Percentiles rank a stretch among this genome's conserved stretches.
phyloP scores from a whole-genome alignment of 2,113 vertebrate species.

The Suricata suricatta region DNA sequence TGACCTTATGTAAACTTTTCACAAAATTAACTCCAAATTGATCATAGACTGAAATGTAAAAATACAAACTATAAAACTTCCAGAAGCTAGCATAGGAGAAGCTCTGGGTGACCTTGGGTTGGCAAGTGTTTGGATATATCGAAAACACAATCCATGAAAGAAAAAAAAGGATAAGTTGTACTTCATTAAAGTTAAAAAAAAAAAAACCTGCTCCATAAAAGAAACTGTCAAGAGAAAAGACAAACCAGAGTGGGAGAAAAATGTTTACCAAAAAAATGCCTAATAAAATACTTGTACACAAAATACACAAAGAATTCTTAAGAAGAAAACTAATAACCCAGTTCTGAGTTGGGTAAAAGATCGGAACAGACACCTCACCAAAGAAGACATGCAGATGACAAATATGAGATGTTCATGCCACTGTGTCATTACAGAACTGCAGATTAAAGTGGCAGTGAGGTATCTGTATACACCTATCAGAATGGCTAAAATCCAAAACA shows the following conservation, averaged over 20 bases:
- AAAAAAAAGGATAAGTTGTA: background rate
- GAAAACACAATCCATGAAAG: background rate
- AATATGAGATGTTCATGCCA: background rate
- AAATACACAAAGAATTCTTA: background rate
- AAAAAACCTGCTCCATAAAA: background rate
- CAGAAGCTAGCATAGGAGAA: background rate
- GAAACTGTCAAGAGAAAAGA: background rate
- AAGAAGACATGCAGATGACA: background rate
- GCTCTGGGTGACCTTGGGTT: background rate
- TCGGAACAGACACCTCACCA: background rate
- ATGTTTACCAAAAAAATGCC: background rate
- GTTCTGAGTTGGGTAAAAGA: background rate
- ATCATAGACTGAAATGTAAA: background rate
- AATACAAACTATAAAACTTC: background rate
- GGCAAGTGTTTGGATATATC: background rate
- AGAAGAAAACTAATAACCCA: background rate
- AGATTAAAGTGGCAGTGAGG: background rate
- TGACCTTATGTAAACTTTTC: background rate
- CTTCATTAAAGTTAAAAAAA: background rate
- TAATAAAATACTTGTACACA: background rate
- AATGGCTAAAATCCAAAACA: background rate
- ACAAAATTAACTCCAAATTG: background rate
- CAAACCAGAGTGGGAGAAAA: background rate
- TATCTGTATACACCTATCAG: background rate
- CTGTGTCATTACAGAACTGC: background rate